These are phyloP conservation scores for Apistogramma diplotaenia DNA, from an alignment of 2,113 vertebrate species.

Conservation along the genomic window DNA sequence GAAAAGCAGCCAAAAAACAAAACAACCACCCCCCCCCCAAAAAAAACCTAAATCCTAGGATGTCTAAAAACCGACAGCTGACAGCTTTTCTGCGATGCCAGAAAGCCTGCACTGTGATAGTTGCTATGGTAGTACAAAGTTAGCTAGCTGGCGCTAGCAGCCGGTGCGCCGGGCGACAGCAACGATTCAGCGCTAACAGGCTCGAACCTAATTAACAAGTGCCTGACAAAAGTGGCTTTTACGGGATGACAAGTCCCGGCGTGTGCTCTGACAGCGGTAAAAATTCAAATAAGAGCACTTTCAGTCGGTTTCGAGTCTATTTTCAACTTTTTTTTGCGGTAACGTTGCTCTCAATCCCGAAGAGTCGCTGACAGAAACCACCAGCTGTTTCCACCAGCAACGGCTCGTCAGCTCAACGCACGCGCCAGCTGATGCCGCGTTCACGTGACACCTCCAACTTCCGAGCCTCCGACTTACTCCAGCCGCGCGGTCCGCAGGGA, in stretches of 20 bases:
- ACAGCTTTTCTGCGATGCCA: neutral
- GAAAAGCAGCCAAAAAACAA: neutral
- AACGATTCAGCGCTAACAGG: constrained; percentile 7
- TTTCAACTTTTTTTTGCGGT: constrained; percentile 36
- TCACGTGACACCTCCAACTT: constrained; percentile 9
- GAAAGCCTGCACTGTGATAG: neutral
- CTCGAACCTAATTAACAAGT: constrained; percentile 16
- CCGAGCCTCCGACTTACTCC: neutral
- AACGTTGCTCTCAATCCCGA: neutral
- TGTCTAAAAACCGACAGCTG: neutral
- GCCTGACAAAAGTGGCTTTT: constrained; percentile 33
- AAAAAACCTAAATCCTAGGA: neutral
- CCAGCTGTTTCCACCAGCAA: constrained; percentile 71
- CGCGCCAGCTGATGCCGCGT: constrained; percentile 39
- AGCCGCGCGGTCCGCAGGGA: too few relatives aligned
- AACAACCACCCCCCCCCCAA: neutral
- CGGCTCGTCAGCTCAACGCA: constrained; percentile 64
- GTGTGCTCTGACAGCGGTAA: neutral
- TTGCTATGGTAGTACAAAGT: constrained; percentile 30
- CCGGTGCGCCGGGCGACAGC: constrained; percentile 24
- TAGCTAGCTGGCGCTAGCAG: constrained; percentile 54
- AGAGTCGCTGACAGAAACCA: constrained; percentile 62
- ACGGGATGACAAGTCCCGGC: constrained; percentile 34
- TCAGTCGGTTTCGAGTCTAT: neutral
- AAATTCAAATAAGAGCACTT: neutral